These are phyloP conservation scores for Apodemus speciosus DNA, from an alignment of 2,113 vertebrate species.

Conservation along the genomic window DNA sequence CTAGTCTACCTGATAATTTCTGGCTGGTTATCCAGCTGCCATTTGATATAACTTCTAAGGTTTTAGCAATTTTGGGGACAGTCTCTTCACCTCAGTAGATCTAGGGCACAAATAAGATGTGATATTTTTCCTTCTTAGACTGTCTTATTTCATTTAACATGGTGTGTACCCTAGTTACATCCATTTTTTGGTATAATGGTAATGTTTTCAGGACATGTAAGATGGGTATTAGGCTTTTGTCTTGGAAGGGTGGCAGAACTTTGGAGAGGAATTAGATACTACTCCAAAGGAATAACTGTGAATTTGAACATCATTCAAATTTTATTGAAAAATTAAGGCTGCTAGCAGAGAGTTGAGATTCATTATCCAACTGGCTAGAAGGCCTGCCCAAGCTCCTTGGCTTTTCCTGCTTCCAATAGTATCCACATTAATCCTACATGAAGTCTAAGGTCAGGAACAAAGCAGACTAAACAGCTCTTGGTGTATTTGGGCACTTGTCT, in stretches of 20 bases:
- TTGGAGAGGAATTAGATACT: not conserved
- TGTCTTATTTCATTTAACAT: not conserved
- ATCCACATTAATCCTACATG: not conserved
- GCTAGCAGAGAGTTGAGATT: not conserved
- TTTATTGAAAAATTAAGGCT: not conserved
- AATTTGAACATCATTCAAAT: not conserved
- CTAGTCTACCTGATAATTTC: not conserved
- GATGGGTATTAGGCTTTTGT: not conserved
- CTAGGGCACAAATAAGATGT: not conserved
- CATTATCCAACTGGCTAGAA: not conserved
- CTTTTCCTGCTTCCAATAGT: not conserved
- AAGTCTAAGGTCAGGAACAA: not conserved
- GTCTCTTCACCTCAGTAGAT: not conserved
- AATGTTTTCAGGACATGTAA: not conserved
- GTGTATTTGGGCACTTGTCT: not conserved
- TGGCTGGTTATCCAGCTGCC: not conserved
- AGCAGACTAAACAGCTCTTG: not conserved
- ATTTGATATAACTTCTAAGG: not conserved
- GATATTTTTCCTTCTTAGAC: not conserved
- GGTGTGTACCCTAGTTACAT: no score
- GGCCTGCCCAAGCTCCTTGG: not conserved
- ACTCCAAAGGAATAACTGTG: not conserved
- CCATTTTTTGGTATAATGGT: not conserved
- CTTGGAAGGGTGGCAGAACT: not conserved
- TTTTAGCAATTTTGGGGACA: slow-evolving; percentile 7